These are phyloP conservation scores for Lucilia sericata DNA, from an alignment of 1,140 invertebrate genomes.

Conservation along the genomic window DNA sequence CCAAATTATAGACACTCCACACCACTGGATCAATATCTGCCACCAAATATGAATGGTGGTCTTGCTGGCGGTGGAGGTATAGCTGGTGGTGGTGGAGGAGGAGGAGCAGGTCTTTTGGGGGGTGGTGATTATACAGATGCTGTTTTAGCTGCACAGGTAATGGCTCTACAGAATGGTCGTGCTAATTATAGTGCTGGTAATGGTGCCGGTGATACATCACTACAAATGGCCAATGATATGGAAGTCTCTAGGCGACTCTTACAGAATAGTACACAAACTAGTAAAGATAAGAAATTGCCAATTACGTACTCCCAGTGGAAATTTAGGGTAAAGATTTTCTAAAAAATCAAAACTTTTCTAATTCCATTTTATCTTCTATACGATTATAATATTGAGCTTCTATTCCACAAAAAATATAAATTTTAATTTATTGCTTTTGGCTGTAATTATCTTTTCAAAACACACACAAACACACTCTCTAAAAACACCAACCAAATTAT, in stretches of 20 bases:
- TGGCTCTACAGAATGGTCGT: slow-evolving; percentile 61
- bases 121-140: slow-evolving; percentile 58
- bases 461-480: not conserved
- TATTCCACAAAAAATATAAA: slow-evolving; percentile 4
- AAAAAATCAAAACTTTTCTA: not conserved
- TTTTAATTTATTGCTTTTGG: slow-evolving; percentile 2
- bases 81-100: not conserved
- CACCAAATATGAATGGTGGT: slow-evolving; percentile 24
- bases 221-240: slow-evolving; percentile 54
- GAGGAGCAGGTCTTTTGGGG: not conserved
- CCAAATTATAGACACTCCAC: slow-evolving; percentile 62
- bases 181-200: slow-evolving; percentile 19
- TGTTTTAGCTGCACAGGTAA: slow-evolving; percentile 58
- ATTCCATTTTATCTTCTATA: not conserved
- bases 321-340: slow-evolving; percentile 62
- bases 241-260: slow-evolving; percentile 68
- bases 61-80: slow-evolving; percentile 34
- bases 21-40: slow-evolving; percentile 59
- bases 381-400: not conserved
- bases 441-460: not conserved
- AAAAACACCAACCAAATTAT: not conserved
- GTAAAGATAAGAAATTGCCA: slow-evolving; percentile 68
- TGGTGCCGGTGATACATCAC: slow-evolving; percentile 45
- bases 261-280: slow-evolving; percentile 65
- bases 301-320: slow-evolving; percentile 69